Evolutionary conservation across 1,140 invertebrate species (phyloP), one percentile per base, ranked within the genome.

Genomic region (Megalonaias nervosa): DNA sequence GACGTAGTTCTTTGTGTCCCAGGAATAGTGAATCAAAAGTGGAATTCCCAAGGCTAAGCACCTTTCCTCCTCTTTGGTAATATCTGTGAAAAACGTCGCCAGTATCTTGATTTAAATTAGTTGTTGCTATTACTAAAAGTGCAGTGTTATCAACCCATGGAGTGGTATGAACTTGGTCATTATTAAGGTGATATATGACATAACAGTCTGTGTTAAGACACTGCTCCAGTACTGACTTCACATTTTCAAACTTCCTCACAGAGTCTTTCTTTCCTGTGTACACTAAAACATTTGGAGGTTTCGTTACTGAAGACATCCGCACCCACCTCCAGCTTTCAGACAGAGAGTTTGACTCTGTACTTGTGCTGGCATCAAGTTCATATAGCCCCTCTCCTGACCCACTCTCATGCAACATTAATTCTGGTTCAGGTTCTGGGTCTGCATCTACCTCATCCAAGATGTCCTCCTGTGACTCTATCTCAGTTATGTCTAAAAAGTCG

Each of bases 281-380:
- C 57, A 97, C 94, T 38, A 97, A 91, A 77, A 97, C 93, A 91
- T 96, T 96, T 9, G 95, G 95, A 23, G 96, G 95, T 82, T 92
- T 96, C 1, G 67, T 31, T n/a, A 67, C 57, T 23, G 74, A 70
- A 14, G 57, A 21, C n/a, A 59, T 69, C 26, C 48, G 48, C 13
- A 61, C 61, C 65, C 74, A 66, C 61, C 70, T 71, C 67, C 66
- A 66, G 38, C 67, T 61, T 26, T 74, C 38, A 19, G 56, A 56
- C 23, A 71, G 60, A 38, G 68, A 67, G 11, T 56, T 48, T 15
- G 74, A 68, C 15, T n/a, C 26, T 6, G 57, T 61, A 70, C 60
- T 71, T 58, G 58, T 48, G 17, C 61, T 72, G 23, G 67, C 66
- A 56, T 15, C 58, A 15, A 69, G 38, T 19, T 77, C 71, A 59